A percentile compares a stretch with the other conserved stretches of the same genome.
Evolutionary conservation across 2,113 vertebrate species (phyloP).

Genomic region (Colistium nudipinnis): DNA sequence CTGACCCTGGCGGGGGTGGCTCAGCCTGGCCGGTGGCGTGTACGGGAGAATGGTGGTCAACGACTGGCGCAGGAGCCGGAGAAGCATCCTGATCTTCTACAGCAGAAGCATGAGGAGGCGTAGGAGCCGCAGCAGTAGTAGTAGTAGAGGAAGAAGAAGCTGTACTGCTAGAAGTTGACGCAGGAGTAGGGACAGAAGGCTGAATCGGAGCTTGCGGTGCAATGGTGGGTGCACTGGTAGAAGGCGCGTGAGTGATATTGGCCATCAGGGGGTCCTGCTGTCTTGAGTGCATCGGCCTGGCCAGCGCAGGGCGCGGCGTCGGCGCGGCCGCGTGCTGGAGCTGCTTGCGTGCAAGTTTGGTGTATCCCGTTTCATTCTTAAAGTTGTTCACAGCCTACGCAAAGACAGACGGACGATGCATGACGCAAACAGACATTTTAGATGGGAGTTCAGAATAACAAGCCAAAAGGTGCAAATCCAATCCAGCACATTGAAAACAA

Average conservation of each 20-base stretch:
- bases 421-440: not conserved
- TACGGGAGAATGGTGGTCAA: constrained; percentile 77
- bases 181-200: constrained; percentile 20
- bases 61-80: constrained; percentile 33
- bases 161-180: no score
- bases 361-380: constrained; percentile 97
- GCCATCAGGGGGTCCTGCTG: constrained; percentile 92
- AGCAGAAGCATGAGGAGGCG: constrained; percentile 25
- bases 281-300: constrained; percentile 78
- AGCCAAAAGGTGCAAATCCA: not conserved
- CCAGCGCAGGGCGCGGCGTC: constrained; percentile 83
- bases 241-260: constrained; percentile 67
- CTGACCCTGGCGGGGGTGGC: constrained; percentile 74
- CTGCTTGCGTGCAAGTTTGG: constrained; percentile 81
- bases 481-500: not conserved
- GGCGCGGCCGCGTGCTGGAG: constrained; percentile 77
- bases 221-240: constrained; percentile 51
- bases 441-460: not conserved
- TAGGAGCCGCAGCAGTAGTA: not conserved
- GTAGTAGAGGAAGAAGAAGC: not conserved
- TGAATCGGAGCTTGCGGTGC: constrained; percentile 39
- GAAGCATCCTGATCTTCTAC: constrained; percentile 38
- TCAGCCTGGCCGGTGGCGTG: constrained; percentile 86
- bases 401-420: not conserved
- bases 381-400: constrained; percentile 97